Base-by-base conservation (phyloP, 2,888 invertebrate genomes). In the Lycophotia porphyrea region DNA sequence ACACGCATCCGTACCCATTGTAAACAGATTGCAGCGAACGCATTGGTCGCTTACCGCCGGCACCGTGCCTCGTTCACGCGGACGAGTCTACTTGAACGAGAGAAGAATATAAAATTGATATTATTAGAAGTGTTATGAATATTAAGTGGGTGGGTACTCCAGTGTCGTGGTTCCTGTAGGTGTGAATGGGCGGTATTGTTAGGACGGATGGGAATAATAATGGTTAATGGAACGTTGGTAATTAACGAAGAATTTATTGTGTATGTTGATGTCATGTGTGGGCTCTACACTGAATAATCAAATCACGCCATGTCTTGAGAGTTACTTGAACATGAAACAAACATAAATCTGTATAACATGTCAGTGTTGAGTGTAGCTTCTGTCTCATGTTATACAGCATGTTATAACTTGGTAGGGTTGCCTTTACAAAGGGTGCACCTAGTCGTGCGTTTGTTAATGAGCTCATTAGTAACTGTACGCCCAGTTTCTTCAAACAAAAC, bases 1-100 rank as follows among this genome's bases (percentile, higher is more conserved):
- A 64, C 81, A 77, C 77, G 88, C 89, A 91, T 90, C 90, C 91
- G 88, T 84, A 87, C 78, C 87, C 89, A 89, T 84, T 90, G 91
- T 91, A 92, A 93, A 92, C 91, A 92, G 90, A 92, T 87, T 91
- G 86, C 88, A 86, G 87, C 78, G 71, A 79, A 74, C 63, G 74
- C 83, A 88, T 84, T 88, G 87, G 88, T 78, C 88, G 88, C 87
- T 87, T 88, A 87, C 85, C 85, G 86, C 85, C 84, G 82, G 80
- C 84, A 80, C 58, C 70, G 73, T 88, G 85, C 83, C 81, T 73
- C 80, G 78, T 87, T 88, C 82, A 81, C 73, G 79, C 81, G 72
- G 80, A 34, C 71, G 66, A 83, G 67, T 67, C 71, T 47, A 83
- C 87, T 87, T 65, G 88, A 73, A 82, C 87, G 81, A 64, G 66